Evolutionary conservation across 2,113 vertebrate genomes (phyloP), one percentile per base, ranked within the genome.

Genomic region (Tringa solitaria): DNA sequence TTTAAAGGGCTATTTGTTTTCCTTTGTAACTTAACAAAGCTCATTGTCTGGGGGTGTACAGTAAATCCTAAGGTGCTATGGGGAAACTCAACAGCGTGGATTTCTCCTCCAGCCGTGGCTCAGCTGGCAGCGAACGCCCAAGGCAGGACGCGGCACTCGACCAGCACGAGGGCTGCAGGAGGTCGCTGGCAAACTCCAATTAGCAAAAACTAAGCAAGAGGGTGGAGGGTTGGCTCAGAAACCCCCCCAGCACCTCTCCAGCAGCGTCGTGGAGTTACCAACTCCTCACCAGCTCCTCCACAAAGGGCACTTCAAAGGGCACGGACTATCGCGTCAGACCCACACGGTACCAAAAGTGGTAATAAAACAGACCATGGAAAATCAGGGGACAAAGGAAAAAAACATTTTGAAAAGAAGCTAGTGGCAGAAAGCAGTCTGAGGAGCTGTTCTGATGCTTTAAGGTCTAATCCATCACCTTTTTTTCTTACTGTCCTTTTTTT

Each of bases 381-480:
- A 97, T 57, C 94, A 76, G 74, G 79, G 88, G 83, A 95, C 73
- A 95, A 95, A 93, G 3, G 75, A 77, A 95, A 54, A 93, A 64
- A 72, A 92, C 84, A 43, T 45, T 59, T 76, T 75, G 92, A 93
- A 94, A 93, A 45, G 14, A 81, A 93, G 82, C 95, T 50, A 23
- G 28, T 61, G 88, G 68, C 43, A 84, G 61, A 75, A 41, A 78
- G 54, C 88, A 94, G 80, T 84, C 84, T 30, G 43, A 97, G 78
- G 68, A 86, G 80, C 89, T 96, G 95, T 80, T 97, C 75, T 46
- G 78, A 76, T 96, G 95, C 74, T 96, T 95, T 90, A 96, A 96
- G 81, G 93, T 86, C 80, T 91, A 97, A 97, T 97, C 91, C 96
- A 97, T 93, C 95, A 95, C 94, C 73, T 93, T 84, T 80, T 73